Evolutionary conservation across 2,888 invertebrate genomes (phyloP).

Genomic region (Chouioia cunea): DNA sequence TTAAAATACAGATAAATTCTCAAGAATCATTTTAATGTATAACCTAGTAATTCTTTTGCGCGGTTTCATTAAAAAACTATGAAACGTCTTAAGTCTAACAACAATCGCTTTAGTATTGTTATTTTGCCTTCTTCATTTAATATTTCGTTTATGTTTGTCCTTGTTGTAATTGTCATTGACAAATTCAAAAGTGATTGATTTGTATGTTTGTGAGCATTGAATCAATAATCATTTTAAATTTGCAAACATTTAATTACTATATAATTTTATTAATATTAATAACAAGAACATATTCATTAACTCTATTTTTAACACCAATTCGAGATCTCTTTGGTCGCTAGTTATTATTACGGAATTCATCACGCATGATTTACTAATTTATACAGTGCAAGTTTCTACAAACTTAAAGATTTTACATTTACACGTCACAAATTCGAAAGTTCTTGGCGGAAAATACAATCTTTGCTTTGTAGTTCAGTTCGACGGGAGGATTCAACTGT

Average conservation of each 20-base stretch:
- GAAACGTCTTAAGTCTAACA: constrained; percentile 6
- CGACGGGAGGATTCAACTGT: constrained; percentile 49
- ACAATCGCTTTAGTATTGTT: background rate
- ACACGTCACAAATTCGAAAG: constrained; percentile 7
- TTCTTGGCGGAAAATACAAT: constrained; percentile 21
- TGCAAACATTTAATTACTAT: constrained; percentile 8
- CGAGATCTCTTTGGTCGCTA: constrained; percentile 21
- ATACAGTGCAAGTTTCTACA: constrained; percentile 6
- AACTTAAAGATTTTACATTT: constrained; percentile 7
- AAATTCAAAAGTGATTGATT: background rate
- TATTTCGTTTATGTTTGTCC: background rate
- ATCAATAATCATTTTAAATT: constrained; percentile 7
- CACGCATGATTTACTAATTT: constrained; percentile 1
- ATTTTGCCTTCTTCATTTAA: too few relatives aligned
- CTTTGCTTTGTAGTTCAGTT: constrained; percentile 23
- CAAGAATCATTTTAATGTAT: constrained; percentile 7
- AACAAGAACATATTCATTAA: constrained; percentile 27
- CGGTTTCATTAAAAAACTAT: constrained; percentile 7
- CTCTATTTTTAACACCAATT: constrained; percentile 22
- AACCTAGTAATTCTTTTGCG: constrained; percentile 18
- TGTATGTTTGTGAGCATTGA: background rate
- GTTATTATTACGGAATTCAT: background rate
- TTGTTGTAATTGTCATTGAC: constrained; percentile 9
- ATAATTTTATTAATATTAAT: constrained; percentile 24
- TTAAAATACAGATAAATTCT: background rate